Evolutionary conservation across 2,888 invertebrate genomes (phyloP).

Genomic region (Limenitis camilla): DNA sequence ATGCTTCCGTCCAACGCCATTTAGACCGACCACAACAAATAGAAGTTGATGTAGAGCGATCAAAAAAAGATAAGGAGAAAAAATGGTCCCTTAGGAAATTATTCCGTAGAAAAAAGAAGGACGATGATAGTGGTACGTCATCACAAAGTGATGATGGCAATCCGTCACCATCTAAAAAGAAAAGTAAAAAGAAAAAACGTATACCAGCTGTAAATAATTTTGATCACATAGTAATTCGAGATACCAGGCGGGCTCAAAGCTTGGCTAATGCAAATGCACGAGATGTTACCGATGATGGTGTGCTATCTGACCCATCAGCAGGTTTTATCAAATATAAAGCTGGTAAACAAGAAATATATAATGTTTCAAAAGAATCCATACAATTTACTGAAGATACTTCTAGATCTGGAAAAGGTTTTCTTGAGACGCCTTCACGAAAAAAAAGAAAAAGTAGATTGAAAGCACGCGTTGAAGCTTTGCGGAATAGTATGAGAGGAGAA

Average conservation of each 20-base stretch:
- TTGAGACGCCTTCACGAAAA: conserved; percentile 71
- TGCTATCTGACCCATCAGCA: conserved; percentile 75
- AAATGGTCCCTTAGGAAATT: conserved; percentile 89
- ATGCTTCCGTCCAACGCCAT: conserved; percentile 51
- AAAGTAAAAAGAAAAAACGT: conserved; percentile 70
- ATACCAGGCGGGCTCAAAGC: conserved; percentile 68
- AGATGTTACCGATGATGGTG: conserved; percentile 66
- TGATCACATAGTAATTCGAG: conserved; percentile 78
- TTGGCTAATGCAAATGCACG: conserved; percentile 54
- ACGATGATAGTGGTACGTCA: conserved; percentile 75
- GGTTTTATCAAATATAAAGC: conserved; percentile 64
- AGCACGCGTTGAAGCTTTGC: conserved; percentile 79
- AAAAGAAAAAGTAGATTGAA: conserved; percentile 76
- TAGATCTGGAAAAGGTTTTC: conserved; percentile 57
- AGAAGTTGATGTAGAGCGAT: conserved; percentile 55
- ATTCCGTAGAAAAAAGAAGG: conserved; percentile 83
- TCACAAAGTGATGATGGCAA: conserved; percentile 68
- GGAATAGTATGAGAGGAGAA: conserved; percentile 76
- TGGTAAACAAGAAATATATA: conserved; percentile 50
- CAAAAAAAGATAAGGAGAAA: conserved; percentile 78
- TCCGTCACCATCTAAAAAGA: conserved; percentile 57
- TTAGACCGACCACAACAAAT: conserved; percentile 47
- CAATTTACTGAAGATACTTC: conserved; percentile 54
- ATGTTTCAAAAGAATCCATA: conserved; percentile 55
- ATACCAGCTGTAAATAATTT: conserved; percentile 74